A percentile compares a stretch with the other conserved stretches of the same genome.
Evolutionary conservation across 2,113 vertebrate species (phyloP).

Genomic region (Colistium nudipinnis): DNA sequence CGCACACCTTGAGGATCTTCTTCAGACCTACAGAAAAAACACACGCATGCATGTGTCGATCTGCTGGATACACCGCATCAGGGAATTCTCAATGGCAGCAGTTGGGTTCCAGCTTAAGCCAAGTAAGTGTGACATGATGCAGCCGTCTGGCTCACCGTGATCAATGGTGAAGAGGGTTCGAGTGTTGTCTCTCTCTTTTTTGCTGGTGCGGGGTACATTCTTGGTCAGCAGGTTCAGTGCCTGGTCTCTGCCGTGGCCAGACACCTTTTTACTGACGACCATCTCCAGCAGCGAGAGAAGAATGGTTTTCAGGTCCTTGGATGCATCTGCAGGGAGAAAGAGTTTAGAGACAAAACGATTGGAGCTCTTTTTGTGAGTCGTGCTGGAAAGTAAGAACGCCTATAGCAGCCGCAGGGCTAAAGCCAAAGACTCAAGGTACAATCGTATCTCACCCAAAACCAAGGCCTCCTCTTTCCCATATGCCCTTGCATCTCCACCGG

Average conservation of each 20-base stretch:
- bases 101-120: background rate
- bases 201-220: slow-evolving; percentile 90
- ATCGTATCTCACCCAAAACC: slow-evolving; percentile 89
- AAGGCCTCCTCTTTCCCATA: slow-evolving; percentile 92
- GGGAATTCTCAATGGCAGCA: background rate
- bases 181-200: slow-evolving; percentile 85
- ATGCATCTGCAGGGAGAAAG: slow-evolving; percentile 81
- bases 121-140: background rate
- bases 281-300: slow-evolving; percentile 89
- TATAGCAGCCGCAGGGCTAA: background rate
- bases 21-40: slow-evolving; percentile 85
- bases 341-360: background rate
- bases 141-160: slow-evolving; percentile 82
- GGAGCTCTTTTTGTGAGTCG: background rate
- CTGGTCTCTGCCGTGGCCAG: slow-evolving; percentile 92
- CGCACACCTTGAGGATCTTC: slow-evolving; percentile 95
- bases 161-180: slow-evolving; percentile 90
- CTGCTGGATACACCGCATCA: background rate
- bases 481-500: slow-evolving; percentile 86
- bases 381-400: background rate
- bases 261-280: slow-evolving; percentile 89
- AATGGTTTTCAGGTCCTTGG: slow-evolving; percentile 90
- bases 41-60: background rate
- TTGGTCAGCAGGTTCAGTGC: slow-evolving; percentile 93
- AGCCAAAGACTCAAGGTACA: background rate